Evolutionary conservation across 2,888 invertebrate genomes (phyloP), one percentile per base, ranked within the genome.

Genomic region (Pseudeuparius sepicola): DNA sequence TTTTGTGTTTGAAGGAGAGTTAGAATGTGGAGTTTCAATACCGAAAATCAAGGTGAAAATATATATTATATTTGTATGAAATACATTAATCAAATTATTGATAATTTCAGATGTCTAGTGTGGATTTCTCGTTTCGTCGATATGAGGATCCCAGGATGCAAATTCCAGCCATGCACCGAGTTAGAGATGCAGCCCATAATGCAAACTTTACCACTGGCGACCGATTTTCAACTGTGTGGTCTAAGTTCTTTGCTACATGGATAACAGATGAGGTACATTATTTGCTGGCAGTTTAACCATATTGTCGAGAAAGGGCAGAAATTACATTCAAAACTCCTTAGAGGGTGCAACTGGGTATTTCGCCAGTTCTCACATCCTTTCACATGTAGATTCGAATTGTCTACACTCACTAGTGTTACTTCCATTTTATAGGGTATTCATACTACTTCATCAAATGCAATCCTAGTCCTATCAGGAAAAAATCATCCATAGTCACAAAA

Each of bases 181-280:
- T 75, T 1, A 73, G 73, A 54, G 43, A 61, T 33, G 53, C 79
- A 11, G 69, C 75, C 0, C 66, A 67, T 39, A 58, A 65, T 5
- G 60, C 70, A 1, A 68, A 74, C 50, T 70, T 83, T 38, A 67
- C 70, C 3, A 65, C 71, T 3, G 74, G 73, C 2, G 70, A 75
- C 45, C 68, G 68, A 16, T 75, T 73, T 57, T 68, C 71, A 2
- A 77, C 75, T 30, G 71, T 75, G 2, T 83, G 82, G 82, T 75
- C 78, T 6, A 75, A 75, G 59, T 69, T 70, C 32, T 83, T 81
- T 52, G 76, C 74, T 5, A 72, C 75, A 44, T 84, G 84, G 83
- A 75, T 77, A 24, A 82, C 82, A 1, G 83, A 84, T 54, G 83
- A 84, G 63, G 70, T 78, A 39, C 27, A 25, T 15, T 24, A 7